Evolutionary conservation across 2,888 invertebrate species (phyloP).

Genomic region (Deroplatys truncata): DNA sequence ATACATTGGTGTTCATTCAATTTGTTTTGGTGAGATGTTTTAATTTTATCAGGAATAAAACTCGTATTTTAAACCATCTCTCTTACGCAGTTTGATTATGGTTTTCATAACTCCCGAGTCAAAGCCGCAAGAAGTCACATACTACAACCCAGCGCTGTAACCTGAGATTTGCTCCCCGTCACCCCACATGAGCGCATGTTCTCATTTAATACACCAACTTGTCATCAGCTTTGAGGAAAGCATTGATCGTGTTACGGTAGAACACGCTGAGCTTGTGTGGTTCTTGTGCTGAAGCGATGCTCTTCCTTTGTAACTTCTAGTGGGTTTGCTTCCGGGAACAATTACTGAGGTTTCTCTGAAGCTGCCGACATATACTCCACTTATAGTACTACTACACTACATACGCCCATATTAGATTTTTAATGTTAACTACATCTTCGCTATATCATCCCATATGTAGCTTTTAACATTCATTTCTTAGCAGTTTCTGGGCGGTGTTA

Average conservation of each 20-base stretch:
- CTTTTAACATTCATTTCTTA: no score
- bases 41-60: no score
- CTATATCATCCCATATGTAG: no score
- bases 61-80: no score
- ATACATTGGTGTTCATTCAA: no score
- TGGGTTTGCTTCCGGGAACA: background rate
- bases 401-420: background rate
- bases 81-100: no score
- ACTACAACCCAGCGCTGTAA: no score
- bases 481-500: no score
- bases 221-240: background rate
- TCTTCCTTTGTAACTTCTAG: background rate
- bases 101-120: no score
- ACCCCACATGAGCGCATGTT: background rate
- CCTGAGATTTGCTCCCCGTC: background rate
- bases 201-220: background rate
- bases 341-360: background rate
- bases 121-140: no score
- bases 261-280: background rate
- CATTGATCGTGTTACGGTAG: background rate
- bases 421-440: background rate
- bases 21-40: no score
- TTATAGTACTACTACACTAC: no score
- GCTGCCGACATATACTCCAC: background rate
- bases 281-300: background rate